Base-by-base conservation (phyloP, 1,140 invertebrate genomes). In the Monomorium pharaonis region DNA sequence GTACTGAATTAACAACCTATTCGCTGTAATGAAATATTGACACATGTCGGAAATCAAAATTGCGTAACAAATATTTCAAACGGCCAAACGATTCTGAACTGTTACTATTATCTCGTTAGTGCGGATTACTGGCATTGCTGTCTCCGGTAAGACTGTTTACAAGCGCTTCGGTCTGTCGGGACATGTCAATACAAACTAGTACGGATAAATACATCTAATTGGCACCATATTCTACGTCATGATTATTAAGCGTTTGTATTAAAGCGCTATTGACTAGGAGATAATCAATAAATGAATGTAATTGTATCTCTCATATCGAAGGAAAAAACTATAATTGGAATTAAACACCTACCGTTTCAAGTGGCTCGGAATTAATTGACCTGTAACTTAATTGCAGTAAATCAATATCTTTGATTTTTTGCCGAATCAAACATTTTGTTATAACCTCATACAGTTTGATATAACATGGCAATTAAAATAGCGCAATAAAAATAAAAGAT, bases 201-300 rank as follows among this genome's bases (percentile, higher is more conserved):
- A 44, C 21, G 24, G 37, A 80, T 85, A 85, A 85, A 49, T 49
- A 76, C 30, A 21, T 69, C 44, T 85, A 80, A 85, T 80, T 85
- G 51, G 27, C 47, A 24, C 12, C 24, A 47, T 78, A 67, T 80
- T 58, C 12, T 56, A 42, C 18, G 21, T 70, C 10, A 49, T 16
- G 24, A 72, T 72, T 72, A 44, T 37, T 72, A 33, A 83, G 9
- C 24, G 14, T 49, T 14, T 21, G 21, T 47, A 4, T 70, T 21
- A 9, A 58, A 81, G n/a, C 3, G n/a, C 7, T 44, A 81, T 44
- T 18, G n/a, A 44, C 14, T 42, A 33, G 21, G 33, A 24, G 47
- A 3, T 51, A 24, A 47, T n/a, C 44, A n/a, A 54, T 24, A 47
- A 24, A 5, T n/a, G 1, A n/a, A 12, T 56, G 42, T 42, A 56